Evolutionary conservation across 2,888 invertebrate species (phyloP), one percentile per base, ranked within the genome.

Genomic region (Geotrupes spiniger): DNA sequence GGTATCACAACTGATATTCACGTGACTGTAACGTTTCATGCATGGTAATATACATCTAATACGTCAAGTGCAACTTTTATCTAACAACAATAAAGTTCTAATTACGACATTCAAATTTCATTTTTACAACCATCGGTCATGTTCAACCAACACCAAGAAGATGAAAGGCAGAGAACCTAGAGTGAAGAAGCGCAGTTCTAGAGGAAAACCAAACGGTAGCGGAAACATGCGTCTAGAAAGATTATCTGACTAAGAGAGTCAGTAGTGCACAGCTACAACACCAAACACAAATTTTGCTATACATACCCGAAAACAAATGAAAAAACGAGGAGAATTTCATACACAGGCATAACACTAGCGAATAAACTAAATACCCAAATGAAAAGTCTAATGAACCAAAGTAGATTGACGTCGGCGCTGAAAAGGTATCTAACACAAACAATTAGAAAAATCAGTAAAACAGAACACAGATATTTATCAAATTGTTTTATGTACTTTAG

Each of bases 251-350:
- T 15, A 36, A 36, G 15, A 12, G 17, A 36, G 17, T 36, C 14
- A 14, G 15, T 16, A 16, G 17, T 36, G n/a, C 33, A 33, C 11
- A 33, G 14, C 36, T 6, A 36, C 36, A 36, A 16, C 14, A 12
- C 11, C 14, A 33, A 33, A 33, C 33, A 33, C n/a, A 36, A 36
- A 36, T 15, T 36, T 33, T 8, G 21, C 27, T 42, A 48, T 48
- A 48, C 48, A 48, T 48, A 48, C 48, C 48, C 48, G 42, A 43
- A 25, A 48, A 42, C 26, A 42, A 43, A 38, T 48, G 48, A 31
- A 48, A 29, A 48, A 48, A 48, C 33, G 48, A 48, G 27, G 48
- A 37, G 42, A 48, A 48, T 42, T 43, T 42, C 48, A 43, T 48
- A 48, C 43, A 48, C 29, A 48, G 48, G 39, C 43, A 43, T 27